Conservation (phyloP, 2,113 vertebrate genomes). For the Uria aalge region DNA sequence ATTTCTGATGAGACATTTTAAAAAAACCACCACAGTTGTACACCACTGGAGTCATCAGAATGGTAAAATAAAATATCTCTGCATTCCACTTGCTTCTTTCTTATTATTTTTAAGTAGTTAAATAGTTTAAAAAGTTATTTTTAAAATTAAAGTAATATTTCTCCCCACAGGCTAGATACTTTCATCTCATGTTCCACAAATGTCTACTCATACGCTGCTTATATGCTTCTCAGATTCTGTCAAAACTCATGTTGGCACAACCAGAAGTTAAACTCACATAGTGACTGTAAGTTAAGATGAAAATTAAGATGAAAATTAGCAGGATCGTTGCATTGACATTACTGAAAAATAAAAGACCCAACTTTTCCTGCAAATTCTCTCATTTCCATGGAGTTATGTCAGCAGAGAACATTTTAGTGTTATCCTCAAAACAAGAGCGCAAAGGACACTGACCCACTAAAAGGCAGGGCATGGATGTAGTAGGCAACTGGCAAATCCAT, state of each 20-base stretch:
- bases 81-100: not conserved
- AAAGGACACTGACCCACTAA: not conserved
- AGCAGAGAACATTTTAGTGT: not conserved
- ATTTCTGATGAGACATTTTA: not conserved
- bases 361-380: not conserved
- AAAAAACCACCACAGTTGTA: not conserved
- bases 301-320: not conserved
- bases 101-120: not conserved
- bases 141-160: not conserved
- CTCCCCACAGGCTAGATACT: not conserved
- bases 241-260: not conserved
- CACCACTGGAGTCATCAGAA: not conserved
- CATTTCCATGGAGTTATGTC: not conserved
- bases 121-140: not conserved
- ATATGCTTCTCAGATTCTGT: not conserved
- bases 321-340: not conserved
- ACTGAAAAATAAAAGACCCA: not conserved
- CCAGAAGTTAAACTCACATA: not conserved
- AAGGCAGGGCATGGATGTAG: not conserved
- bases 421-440: not conserved
- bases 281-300: not conserved
- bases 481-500: not conserved
- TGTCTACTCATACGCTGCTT: not conserved
- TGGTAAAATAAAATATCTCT: not conserved
- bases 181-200: not conserved